Percentiles rank a stretch among this genome's conserved stretches.
These are phyloP conservation scores for Hydractinia echinata DNA, from an alignment of 30 jellyfish, hydroid and myxozoan species.

Conservation along the genomic window DNA sequence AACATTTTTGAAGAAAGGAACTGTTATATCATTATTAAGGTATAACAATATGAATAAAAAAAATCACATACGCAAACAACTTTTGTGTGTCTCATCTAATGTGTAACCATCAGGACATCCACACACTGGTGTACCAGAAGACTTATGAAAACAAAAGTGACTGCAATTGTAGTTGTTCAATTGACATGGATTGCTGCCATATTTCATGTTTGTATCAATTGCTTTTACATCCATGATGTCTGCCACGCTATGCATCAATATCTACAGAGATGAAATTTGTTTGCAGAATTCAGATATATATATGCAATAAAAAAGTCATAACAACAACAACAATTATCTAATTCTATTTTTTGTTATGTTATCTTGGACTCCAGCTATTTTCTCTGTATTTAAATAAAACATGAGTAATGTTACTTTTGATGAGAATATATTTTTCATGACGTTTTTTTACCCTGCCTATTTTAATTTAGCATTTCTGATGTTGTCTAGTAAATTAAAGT, in stretches of 20 bases:
- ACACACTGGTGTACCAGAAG: slow-evolving; percentile 44
- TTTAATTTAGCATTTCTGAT: no score
- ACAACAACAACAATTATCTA: no score
- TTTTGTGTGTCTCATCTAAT: slow-evolving; percentile 53
- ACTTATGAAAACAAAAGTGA: slow-evolving; percentile 70
- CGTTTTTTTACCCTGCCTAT: no score
- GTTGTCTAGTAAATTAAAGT: no score
- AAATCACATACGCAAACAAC: slow-evolving; percentile 67
- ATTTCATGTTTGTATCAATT: slow-evolving; percentile 40
- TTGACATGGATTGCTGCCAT: slow-evolving; percentile 70
- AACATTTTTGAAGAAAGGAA: neutral
- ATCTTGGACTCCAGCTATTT: no score
- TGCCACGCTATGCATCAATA: slow-evolving; percentile 17
- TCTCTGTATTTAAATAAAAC: no score
- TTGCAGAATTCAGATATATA: no score
- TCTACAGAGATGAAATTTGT: no score
- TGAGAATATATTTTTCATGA: no score
- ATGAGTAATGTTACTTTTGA: no score
- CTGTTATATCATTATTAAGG: neutral
- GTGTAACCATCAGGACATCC: slow-evolving; percentile 79
- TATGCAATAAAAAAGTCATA: no score
- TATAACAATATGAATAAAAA: neutral
- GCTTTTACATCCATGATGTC: slow-evolving; percentile 93
- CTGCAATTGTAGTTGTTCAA: slow-evolving; percentile 65
- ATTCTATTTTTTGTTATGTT: no score